Percentiles rank a stretch among this genome's conserved stretches.
Conservation (phyloP, 2,113 vertebrate genomes). For the Microtus richardsoni region DNA sequence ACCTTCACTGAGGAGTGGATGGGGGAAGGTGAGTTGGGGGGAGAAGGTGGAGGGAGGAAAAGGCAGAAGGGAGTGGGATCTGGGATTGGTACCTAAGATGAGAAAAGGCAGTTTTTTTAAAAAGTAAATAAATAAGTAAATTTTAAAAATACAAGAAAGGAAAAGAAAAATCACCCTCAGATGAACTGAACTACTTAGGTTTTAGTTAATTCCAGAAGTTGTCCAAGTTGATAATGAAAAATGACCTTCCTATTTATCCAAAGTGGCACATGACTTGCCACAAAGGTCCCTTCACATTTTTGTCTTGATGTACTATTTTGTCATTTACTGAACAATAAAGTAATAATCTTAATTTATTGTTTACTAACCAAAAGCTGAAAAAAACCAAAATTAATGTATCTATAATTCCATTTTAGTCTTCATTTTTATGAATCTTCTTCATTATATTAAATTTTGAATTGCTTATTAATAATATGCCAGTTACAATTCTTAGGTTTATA, state of each 20-base stretch:
- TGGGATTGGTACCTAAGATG: no score
- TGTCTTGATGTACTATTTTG: neutral
- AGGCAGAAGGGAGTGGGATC: no score
- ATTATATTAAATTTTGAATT: constrained; percentile 43
- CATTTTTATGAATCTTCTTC: constrained; percentile 67
- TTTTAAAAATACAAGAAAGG: no score
- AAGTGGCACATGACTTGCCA: neutral
- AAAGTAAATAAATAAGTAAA: no score
- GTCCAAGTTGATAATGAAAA: neutral
- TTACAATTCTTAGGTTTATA: constrained; percentile 66
- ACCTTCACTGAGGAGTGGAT: no score
- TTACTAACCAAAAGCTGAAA: neutral
- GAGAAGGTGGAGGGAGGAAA: no score
- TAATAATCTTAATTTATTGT: neutral
- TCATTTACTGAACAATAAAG: neutral
- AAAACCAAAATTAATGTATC: neutral
- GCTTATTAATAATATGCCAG: constrained; percentile 54
- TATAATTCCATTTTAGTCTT: neutral
- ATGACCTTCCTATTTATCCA: neutral
- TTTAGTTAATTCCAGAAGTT: neutral
- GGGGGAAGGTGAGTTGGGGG: no score
- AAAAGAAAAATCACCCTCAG: neutral
- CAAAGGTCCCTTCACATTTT: neutral
- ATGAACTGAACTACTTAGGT: neutral
- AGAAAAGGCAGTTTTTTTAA: no score